phyloP scores from a whole-genome alignment of 2,113 vertebrate species.

The Mandrillus leucophaeus region DNA sequence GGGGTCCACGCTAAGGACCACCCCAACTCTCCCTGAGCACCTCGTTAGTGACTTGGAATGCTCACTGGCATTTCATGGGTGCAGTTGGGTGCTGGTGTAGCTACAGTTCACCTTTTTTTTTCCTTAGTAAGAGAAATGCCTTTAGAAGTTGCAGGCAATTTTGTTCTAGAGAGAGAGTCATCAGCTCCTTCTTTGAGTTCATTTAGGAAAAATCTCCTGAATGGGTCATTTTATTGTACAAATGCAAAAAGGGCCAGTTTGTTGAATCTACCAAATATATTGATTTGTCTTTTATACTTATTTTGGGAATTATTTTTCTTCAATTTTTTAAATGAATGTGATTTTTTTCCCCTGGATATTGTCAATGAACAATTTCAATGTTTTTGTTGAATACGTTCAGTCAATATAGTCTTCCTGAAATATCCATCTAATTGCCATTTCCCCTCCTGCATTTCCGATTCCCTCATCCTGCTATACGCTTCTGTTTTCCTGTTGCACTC shows the following conservation, averaged over 20 bases:
- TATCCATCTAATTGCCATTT: not conserved
- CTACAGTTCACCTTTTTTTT: not conserved
- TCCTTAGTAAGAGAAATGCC: not conserved
- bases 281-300: not conserved
- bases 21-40: not conserved
- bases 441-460: not conserved
- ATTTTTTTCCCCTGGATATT: not conserved
- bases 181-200: not conserved
- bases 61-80: not conserved
- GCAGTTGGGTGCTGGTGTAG: not conserved
- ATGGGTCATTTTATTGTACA: not conserved
- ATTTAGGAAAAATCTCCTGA: not conserved
- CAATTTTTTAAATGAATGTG: not conserved
- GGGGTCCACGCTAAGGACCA: not conserved
- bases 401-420: not conserved
- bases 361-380: not conserved
- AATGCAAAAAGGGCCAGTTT: not conserved
- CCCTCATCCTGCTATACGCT: not conserved
- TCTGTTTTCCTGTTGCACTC: not conserved
- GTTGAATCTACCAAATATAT: not conserved
- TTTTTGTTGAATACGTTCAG: not conserved
- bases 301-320: constrained; percentile 16
- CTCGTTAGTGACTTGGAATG: not conserved
- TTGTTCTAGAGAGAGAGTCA: not conserved
- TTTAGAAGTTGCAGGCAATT: not conserved